Conservation (phyloP, 1,140 invertebrate genomes). For the Papilio polytes region DNA sequence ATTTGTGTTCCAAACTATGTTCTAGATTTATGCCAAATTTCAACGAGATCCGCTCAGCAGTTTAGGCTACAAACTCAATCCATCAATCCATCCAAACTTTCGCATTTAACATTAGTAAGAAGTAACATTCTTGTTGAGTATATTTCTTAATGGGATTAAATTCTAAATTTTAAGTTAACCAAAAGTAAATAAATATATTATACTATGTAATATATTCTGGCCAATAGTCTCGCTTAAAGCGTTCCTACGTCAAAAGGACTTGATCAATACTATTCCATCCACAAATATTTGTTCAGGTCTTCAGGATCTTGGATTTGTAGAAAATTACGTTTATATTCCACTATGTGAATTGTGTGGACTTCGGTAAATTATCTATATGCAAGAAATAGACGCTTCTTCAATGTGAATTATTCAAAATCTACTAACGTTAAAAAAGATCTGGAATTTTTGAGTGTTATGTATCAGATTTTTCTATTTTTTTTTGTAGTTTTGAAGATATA, state of each 20-base stretch:
- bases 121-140: background rate
- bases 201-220: slow-evolving; percentile 7
- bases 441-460: too few relatives aligned
- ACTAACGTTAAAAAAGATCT: too few relatives aligned
- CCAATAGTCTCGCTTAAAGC: background rate
- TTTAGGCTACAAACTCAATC: too few relatives aligned
- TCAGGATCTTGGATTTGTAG: slow-evolving; percentile 21
- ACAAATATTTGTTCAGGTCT: slow-evolving; percentile 24
- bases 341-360: background rate
- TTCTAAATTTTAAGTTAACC: background rate
- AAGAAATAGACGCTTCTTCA: background rate
- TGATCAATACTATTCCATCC: slow-evolving; percentile 25
- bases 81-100: too few relatives aligned
- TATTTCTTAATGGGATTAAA: background rate
- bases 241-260: slow-evolving; percentile 5
- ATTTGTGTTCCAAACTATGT: too few relatives aligned
- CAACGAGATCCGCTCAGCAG: too few relatives aligned
- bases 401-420: too few relatives aligned
- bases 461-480: too few relatives aligned
- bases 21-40: too few relatives aligned
- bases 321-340: slow-evolving; percentile 28
- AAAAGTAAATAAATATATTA: background rate
- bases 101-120: too few relatives aligned
- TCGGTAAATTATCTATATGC: background rate
- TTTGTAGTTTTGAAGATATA: too few relatives aligned